These are phyloP conservation scores for Catharus ustulatus DNA, from an alignment of 2,797 vertebrate genomes.

Conservation along the genomic window DNA sequence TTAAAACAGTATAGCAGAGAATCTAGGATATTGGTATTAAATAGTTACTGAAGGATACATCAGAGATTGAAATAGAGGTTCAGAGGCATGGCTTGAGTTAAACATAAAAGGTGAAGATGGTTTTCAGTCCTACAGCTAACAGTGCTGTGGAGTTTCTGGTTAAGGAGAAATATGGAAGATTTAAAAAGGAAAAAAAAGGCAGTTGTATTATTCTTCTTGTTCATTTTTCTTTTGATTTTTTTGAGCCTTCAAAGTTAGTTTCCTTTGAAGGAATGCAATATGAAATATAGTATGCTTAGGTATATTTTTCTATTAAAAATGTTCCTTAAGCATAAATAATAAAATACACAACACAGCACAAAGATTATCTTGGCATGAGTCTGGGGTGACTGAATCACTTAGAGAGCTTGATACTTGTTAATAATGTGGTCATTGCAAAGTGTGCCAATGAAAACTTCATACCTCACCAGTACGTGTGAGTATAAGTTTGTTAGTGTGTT, in stretches of 20 bases:
- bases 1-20: not conserved
- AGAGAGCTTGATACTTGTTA: slow-evolving; percentile 25
- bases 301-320: not conserved
- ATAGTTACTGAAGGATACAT: not conserved
- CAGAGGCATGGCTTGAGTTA: not conserved
- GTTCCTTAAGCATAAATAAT: slow-evolving; percentile 26
- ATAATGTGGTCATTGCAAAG: slow-evolving; percentile 36
- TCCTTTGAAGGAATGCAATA: not conserved
- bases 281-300: not conserved
- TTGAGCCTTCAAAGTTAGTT: slow-evolving; percentile 10
- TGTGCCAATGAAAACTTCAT: slow-evolving; percentile 51
- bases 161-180: not conserved
- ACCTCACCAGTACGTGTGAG: not conserved
- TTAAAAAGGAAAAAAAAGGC: not conserved
- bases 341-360: slow-evolving; percentile 1
- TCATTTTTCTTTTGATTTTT: not conserved
- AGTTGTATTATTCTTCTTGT: not conserved
- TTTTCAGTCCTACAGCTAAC: not conserved
- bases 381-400: slow-evolving; percentile 37
- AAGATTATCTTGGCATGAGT: slow-evolving; percentile 41
- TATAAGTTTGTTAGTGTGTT: not conserved
- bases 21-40: not conserved
- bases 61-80: not conserved
- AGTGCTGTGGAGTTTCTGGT: not conserved
- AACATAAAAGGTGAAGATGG: not conserved